phyloP scores from a whole-genome alignment of 64 coral and sea anemone species.

The Catalaphyllia jardinei region DNA sequence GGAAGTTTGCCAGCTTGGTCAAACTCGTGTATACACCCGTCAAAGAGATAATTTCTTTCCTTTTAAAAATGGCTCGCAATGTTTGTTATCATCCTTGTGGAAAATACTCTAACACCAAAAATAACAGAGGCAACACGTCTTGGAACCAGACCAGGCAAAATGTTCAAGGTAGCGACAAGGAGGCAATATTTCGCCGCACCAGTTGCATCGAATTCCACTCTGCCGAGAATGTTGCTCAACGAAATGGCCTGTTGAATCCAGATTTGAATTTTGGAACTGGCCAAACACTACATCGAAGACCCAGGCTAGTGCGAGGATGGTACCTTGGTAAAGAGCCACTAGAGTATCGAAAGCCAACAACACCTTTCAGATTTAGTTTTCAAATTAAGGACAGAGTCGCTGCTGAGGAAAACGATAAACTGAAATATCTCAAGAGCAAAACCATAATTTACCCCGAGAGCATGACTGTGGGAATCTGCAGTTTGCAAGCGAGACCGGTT shows the following conservation, averaged over 20 bases:
- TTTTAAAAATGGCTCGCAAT: slow-evolving; percentile 3
- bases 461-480: slow-evolving; percentile 11
- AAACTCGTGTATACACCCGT: background rate
- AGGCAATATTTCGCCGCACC: background rate
- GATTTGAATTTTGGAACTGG: background rate
- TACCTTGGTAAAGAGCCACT: slow-evolving; percentile 29
- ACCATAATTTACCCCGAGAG: background rate
- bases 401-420: background rate
- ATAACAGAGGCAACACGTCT: no score
- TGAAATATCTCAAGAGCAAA: background rate
- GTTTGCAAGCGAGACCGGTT: slow-evolving; percentile 5
- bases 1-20: background rate
- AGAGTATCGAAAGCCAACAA: background rate
- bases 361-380: slow-evolving; percentile 30
- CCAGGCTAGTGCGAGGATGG: slow-evolving; percentile 30
- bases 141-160: background rate
- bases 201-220: background rate
- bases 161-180: background rate
- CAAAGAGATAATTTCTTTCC: background rate
- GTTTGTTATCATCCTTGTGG: background rate
- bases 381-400: background rate
- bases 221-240: background rate
- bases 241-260: background rate
- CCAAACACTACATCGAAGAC: slow-evolving; percentile 5
- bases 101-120: background rate